Percentiles rank a stretch among this genome's conserved stretches.
These are phyloP conservation scores for Ommatoiulus sabulosus DNA, from an alignment of 2,888 invertebrate genomes.

Conservation along the genomic window DNA sequence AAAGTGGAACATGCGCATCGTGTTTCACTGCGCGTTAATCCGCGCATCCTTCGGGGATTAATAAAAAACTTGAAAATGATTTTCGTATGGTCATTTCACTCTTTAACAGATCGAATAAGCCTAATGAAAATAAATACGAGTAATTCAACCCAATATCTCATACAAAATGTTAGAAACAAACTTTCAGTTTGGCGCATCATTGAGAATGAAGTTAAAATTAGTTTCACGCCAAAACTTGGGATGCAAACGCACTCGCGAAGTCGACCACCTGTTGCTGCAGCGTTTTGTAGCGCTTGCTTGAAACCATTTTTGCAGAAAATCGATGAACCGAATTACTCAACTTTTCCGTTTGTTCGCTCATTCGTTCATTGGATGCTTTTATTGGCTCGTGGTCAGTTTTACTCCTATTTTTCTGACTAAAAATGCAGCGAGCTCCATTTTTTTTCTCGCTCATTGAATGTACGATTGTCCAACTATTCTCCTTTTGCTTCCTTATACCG, in stretches of 20 bases:
- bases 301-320: slow-evolving; percentile 14
- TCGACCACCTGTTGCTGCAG: slow-evolving; percentile 9
- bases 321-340: neutral
- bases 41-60: too few relatives aligned
- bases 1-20: too few relatives aligned
- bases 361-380: neutral
- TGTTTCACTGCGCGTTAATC: too few relatives aligned
- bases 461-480: neutral
- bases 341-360: neutral
- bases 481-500: neutral
- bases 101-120: too few relatives aligned
- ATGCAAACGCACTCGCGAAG: neutral
- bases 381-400: neutral
- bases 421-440: neutral
- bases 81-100: too few relatives aligned
- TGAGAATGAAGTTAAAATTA: too few relatives aligned
- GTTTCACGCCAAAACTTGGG: neutral
- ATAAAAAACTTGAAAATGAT: too few relatives aligned
- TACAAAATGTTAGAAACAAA: too few relatives aligned
- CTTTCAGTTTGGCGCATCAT: too few relatives aligned
- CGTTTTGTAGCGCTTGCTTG: neutral
- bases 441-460: neutral
- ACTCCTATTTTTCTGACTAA: neutral
- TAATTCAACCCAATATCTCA: too few relatives aligned
- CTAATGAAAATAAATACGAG: too few relatives aligned